A percentile compares a stretch with the other conserved stretches of the same genome.
These are phyloP conservation scores for Centropyge bicolor DNA, from an alignment of 2,797 vertebrate species.

Conservation along the genomic window DNA sequence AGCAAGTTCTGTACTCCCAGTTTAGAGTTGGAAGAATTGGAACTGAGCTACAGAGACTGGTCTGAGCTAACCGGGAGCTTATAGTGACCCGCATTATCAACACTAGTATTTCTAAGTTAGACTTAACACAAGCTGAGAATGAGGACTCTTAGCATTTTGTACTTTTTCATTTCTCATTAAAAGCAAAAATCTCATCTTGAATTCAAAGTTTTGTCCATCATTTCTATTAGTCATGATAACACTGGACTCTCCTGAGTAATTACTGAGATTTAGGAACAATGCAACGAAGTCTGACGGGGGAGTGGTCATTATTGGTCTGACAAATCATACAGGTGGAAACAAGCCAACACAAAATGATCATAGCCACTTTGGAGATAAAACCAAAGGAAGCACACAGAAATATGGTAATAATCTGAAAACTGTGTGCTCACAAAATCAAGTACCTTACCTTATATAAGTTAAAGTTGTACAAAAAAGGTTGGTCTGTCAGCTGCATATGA, in stretches of 20 bases:
- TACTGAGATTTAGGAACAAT: background rate
- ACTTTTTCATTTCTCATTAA: conserved; percentile 7
- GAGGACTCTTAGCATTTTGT: background rate
- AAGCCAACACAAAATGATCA: background rate
- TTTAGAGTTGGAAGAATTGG: conserved; percentile 48
- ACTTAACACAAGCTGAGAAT: background rate
- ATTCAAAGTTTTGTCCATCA: background rate
- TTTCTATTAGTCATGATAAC: background rate
- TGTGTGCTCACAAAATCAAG: too few relatives aligned
- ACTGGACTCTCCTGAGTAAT: background rate
- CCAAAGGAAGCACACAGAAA: background rate
- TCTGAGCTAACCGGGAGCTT: conserved; percentile 45
- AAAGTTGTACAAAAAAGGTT: too few relatives aligned
- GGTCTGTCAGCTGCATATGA: too few relatives aligned
- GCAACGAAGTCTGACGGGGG: background rate
- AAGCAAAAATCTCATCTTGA: background rate
- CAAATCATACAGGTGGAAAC: background rate
- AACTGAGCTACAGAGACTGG: conserved; percentile 28
- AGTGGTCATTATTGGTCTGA: background rate
- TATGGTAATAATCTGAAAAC: background rate
- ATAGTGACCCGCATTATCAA: conserved; percentile 18
- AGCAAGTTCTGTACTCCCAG: conserved; percentile 45
- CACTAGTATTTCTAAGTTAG: background rate
- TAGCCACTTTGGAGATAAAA: background rate
- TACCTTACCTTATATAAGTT: too few relatives aligned